Evolutionary conservation across 2,797 vertebrate species (phyloP).

Genomic region (Oreortyx pictus): DNA sequence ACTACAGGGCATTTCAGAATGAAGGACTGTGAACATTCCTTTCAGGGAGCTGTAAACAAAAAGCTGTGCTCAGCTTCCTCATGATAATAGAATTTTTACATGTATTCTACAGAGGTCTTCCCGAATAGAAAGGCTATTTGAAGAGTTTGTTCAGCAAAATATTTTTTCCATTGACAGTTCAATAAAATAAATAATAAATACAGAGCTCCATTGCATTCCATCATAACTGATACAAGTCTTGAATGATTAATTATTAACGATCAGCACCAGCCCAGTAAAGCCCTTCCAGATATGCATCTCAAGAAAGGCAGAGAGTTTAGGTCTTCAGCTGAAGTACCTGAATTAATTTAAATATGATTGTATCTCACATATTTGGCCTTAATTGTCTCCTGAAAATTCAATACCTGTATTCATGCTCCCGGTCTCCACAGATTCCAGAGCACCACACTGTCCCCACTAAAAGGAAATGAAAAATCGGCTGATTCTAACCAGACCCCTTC

Average conservation of each 20-base stretch:
- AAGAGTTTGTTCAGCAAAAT: background rate
- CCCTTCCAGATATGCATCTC: constrained; percentile 5
- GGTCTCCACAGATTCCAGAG: constrained; percentile 72
- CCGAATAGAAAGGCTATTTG: background rate
- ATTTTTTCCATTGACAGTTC: constrained; percentile 28
- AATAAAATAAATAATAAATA: constrained; percentile 42
- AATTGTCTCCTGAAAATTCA: constrained; percentile 76
- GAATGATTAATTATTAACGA: constrained; percentile 18
- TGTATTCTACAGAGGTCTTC: no score
- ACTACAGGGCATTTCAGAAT: background rate
- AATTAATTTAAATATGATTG: constrained; percentile 68
- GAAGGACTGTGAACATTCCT: background rate
- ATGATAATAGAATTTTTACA: no score
- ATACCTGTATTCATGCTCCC: constrained; percentile 76
- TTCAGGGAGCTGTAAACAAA: no score
- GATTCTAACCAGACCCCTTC: constrained; percentile 83
- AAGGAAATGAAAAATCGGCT: constrained; percentile 84
- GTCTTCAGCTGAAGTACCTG: constrained; percentile 38
- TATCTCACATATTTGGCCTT: constrained; percentile 68
- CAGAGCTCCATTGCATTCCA: constrained; percentile 32
- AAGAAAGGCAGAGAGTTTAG: constrained; percentile 22
- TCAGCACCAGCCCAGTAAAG: constrained; percentile 21
- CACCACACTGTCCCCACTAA: constrained; percentile 77
- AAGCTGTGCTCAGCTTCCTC: no score
- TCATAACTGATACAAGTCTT: background rate